Base-by-base conservation (phyloP, 92 coral and sea anemone genomes). In the Bergia puertoricense region DNA sequence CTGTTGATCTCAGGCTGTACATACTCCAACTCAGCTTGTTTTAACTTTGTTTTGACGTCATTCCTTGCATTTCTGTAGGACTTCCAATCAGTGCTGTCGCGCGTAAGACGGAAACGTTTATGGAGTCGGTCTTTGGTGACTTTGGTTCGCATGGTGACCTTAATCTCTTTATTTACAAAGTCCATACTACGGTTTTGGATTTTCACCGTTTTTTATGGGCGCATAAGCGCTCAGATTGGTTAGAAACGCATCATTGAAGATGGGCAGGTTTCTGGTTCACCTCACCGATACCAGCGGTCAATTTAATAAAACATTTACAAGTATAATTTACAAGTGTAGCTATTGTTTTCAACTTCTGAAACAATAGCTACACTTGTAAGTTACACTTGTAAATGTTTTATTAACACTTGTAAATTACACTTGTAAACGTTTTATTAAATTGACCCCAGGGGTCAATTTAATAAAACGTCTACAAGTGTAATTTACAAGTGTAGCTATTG, bases 51-150 rank as follows among this genome's bases (percentile, higher is more conserved):
- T 86, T 76, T 81, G 62, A 23, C 30, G 30, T 30, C 30, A 30
- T 30, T 30, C 30, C 0, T 30, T 30, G 44, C 15, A 37, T 18
- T 57, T 68, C n/a, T 59, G 77, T 82, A 82, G 38, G 38, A 30
- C 2, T 46, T 56, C 77, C 86, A 82, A 30, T 82, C 51, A 18
- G 77, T 0, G 30, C 6, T 4, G 37, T 85, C 69, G 38, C 88
- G 81, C 23, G 71, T 72, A 16, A 71, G 46, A 50, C 42, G 40
- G 56, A 72, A 86, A 20, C 48, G 59, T 16, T 74, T 11, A 20
- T 86, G 89, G 44, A 86, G 42, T 38, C 41, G 71, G 66, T 86
- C 82, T 74, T 82, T 86, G 68, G 18, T 20, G 66, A 75, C 82
- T 74, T 82, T 86, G 68, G 18, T 20, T 74, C 71, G 43, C 82